Percentiles rank a stretch among this genome's conserved stretches.
Evolutionary conservation across 2,113 vertebrate genomes (phyloP).

Genomic region (Periophthalmus modestus): DNA sequence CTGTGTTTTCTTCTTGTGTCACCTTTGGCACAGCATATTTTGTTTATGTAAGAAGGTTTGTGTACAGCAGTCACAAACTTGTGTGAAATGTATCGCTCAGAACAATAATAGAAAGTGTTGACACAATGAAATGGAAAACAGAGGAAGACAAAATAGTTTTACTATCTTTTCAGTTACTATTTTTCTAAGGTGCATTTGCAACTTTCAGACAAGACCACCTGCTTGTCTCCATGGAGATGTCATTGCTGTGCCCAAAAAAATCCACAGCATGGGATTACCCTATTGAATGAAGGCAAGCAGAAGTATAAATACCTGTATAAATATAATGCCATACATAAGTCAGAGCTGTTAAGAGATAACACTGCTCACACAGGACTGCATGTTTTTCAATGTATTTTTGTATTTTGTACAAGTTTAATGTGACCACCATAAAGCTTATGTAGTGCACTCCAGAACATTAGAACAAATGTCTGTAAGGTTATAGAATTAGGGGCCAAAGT

Average conservation of each 20-base stretch:
- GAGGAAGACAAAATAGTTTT: not conserved
- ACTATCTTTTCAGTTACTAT: not conserved
- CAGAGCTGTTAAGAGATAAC: too few relatives aligned
- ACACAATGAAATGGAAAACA: not conserved
- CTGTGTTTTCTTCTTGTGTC: not conserved
- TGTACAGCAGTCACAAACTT: constrained; percentile 7
- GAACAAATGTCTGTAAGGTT: too few relatives aligned
- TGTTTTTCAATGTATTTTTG: too few relatives aligned
- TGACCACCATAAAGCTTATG: too few relatives aligned
- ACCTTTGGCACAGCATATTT: constrained; percentile 2
- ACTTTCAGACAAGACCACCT: not conserved
- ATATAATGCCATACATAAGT: too few relatives aligned
- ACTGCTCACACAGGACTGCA: too few relatives aligned
- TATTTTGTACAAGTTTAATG: too few relatives aligned
- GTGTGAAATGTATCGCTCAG: not conserved
- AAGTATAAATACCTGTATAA: too few relatives aligned
- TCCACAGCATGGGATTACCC: not conserved
- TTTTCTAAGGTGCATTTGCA: not conserved
- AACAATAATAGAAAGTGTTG: constrained; percentile 15
- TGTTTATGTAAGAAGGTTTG: constrained; percentile 1
- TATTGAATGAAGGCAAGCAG: too few relatives aligned
- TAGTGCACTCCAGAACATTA: too few relatives aligned
- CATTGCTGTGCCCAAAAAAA: not conserved
- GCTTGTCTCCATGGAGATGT: not conserved
- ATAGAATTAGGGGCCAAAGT: too few relatives aligned